Base-by-base conservation (phyloP, 2,797 vertebrate genomes). In the Pygocentrus nattereri region DNA sequence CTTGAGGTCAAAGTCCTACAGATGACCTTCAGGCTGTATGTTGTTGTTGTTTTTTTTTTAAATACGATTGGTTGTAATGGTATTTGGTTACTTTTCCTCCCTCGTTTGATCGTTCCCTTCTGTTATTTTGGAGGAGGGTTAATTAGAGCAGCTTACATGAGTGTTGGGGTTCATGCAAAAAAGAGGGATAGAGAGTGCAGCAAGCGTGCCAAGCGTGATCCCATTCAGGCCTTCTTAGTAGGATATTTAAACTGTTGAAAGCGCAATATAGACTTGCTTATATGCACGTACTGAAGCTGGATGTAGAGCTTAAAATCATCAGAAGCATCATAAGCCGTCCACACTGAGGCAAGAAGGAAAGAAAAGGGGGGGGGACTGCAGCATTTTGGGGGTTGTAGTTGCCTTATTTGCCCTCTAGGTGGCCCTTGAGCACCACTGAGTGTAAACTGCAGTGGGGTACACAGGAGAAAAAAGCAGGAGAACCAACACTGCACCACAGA, bases 331-430 rank as follows among this genome's bases (percentile, higher is more conserved):
- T 74, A 73, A 83, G 73, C 49, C 77, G 50, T 70, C 12, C 82
- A 71, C 70, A 82, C 76, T 54, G 76, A 76, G 47, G 31, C 49
- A 31, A 50, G 54, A 64, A 79, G 67, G 61, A 41, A 74, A 74
- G 38, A 18, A 78, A 71, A 68, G 79, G 74, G 44, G 84, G 83
- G 88, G 81, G 50, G 82, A 88, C 91, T 92, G 91, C 92, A 91
- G 90, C 87, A 85, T 87, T 93, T 92, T 84, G 74, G 80, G 44
- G 34, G 52, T 34, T 91, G 91, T 84, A 93, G 85, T 92, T 89
- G 86, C 75, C 25, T 16, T 1, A 19, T 80, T 62, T 67, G 82
- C 50, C 88, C 92, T 73, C 82, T 92, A 90, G 90, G 89, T 89
- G 91, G 89, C 91, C 74, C 88, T 67, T 81, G 58, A 85, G 87